Base-by-base conservation (phyloP, 2,888 invertebrate species). In the Alloscopus bannaensis region DNA sequence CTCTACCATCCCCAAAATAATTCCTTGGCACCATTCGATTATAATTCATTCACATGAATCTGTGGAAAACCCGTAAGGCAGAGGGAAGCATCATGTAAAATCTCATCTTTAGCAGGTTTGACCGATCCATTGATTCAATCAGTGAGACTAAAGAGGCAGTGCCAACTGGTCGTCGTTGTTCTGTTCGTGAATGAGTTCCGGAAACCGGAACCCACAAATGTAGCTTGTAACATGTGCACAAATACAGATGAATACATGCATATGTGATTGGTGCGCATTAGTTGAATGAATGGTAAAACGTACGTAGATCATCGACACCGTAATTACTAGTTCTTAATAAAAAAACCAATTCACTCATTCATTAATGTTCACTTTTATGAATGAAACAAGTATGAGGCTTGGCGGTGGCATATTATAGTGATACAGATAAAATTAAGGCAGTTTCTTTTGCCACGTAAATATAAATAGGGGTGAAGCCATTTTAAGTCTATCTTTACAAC, bases 161-260 rank as follows among this genome's bases (percentile, higher is more conserved):
- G 3, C 8, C 11, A 47, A 47, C 36, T 13, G 20, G 55, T 24
- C 20, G 20, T 59, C 20, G 18, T n/a, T 20, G 22, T 60, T 31
- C 4, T 24, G 26, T 55, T 26, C 18, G 8, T 18, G 24, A n/a
- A 16, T 68, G 52, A 40, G 59, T 31, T 72, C 62, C 64, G 64
- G 72, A 72, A 64, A 64, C 64, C 72, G 62, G 64, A 72, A 72
- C 71, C 50, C 45, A n/a, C n/a, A n/a, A n/a, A n/a, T n/a, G n/a
- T n/a, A n/a, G n/a, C n/a, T n/a, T n/a, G n/a, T n/a, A n/a, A n/a
- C n/a, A n/a, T n/a, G n/a, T n/a, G n/a, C n/a, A n/a, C n/a, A n/a
- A n/a, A n/a, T n/a, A n/a, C n/a, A n/a, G n/a, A n/a, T n/a, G n/a
- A n/a, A n/a, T n/a, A n/a, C n/a, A n/a, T n/a, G n/a, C n/a, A n/a